A percentile compares a stretch with the other conserved stretches of the same genome.
Evolutionary conservation across 2,113 vertebrate genomes (phyloP).

Genomic region (Equus przewalskii): DNA sequence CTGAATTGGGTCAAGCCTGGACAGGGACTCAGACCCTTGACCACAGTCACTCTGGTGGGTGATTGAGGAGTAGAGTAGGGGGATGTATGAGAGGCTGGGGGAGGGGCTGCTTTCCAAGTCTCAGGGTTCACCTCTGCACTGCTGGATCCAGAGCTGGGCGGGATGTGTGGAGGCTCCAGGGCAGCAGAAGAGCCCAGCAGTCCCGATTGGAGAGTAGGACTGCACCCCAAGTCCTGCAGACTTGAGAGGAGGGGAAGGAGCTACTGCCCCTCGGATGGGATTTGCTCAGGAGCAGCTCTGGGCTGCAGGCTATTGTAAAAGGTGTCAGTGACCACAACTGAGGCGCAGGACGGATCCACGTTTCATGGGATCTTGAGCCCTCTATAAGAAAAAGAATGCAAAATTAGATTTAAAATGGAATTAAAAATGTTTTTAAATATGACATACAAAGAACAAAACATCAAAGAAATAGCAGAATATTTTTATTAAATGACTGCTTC

Average conservation of each 20-base stretch:
- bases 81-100: too few species aligned
- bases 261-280: too few species aligned
- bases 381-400: neutral
- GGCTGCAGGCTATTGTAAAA: neutral
- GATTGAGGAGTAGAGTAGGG: neutral
- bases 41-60: too few species aligned
- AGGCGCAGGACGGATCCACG: fast-evolving
- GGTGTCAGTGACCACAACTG: fast-evolving
- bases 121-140: neutral
- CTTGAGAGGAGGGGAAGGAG: neutral
- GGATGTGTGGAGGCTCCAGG: too few species aligned
- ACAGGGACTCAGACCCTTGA: neutral
- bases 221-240: neutral
- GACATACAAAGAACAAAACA: neutral
- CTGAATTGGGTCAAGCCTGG: neutral
- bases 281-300: neutral
- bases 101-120: neutral
- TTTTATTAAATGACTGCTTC: neutral
- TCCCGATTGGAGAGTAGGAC: neutral
- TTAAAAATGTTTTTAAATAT: neutral
- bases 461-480: neutral
- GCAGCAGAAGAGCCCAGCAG: neutral
- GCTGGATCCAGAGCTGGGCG: neutral
- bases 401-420: neutral
- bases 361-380: neutral